A percentile compares a stretch with the other conserved stretches of the same genome.
phyloP scores from a whole-genome alignment of 2,113 vertebrate genomes.

The Myodes glareolus region DNA sequence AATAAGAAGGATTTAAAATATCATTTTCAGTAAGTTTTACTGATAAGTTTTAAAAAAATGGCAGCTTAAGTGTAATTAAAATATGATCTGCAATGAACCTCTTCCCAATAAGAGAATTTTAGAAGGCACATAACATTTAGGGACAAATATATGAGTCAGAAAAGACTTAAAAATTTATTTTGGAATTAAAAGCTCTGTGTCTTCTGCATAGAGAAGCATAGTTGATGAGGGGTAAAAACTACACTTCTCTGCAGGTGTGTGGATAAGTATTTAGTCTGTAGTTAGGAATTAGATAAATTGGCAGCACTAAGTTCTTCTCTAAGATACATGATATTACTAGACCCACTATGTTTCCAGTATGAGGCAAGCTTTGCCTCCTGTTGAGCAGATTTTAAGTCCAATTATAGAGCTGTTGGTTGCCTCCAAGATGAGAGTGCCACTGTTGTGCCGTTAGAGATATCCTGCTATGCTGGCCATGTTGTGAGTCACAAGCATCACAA shows the following conservation, averaged over 20 bases:
- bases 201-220: background rate
- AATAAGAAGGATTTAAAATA: background rate
- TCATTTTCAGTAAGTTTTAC: background rate
- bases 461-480: background rate
- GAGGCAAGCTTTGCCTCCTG: background rate
- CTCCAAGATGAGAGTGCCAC: background rate
- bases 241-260: too few species aligned
- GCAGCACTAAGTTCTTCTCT: background rate
- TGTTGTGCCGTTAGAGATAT: background rate
- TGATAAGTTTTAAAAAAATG: background rate
- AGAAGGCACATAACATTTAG: background rate
- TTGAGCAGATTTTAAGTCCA: background rate
- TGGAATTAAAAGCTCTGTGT: background rate
- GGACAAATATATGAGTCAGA: background rate
- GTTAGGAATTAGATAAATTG: background rate
- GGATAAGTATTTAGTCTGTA: background rate
- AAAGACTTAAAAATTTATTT: background rate
- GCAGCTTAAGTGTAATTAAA: background rate
- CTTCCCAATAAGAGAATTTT: conserved; percentile 26
- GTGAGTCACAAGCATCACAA: background rate
- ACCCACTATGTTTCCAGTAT: background rate
- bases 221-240: background rate
- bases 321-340: background rate
- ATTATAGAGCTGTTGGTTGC: background rate
- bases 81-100: background rate